Percentiles rank a stretch among this genome's conserved stretches.
Conservation (phyloP, 2,113 vertebrate species). For the Helogale parvula region DNA sequence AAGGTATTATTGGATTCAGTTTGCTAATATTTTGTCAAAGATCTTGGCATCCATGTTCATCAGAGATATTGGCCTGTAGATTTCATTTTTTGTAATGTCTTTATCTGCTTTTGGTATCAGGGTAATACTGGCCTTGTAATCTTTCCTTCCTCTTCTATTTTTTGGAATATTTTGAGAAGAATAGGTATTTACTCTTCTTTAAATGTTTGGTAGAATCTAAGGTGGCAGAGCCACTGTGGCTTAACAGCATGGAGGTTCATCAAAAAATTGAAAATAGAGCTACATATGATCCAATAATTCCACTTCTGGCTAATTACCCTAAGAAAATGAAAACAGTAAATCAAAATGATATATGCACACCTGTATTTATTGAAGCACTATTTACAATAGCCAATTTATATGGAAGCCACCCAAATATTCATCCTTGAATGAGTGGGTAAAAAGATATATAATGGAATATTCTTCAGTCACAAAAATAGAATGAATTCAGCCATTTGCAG, state of each 20-base stretch:
- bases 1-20: not conserved
- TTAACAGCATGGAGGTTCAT: not conserved
- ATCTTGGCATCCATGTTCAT: not conserved
- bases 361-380: not conserved
- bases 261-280: not conserved
- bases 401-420: not conserved
- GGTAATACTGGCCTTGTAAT: not conserved
- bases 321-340: not conserved
- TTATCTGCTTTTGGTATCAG: not conserved
- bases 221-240: not conserved
- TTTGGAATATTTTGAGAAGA: not conserved
- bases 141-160: not conserved
- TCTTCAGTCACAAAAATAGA: not conserved
- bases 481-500: not conserved
- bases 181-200: not conserved
- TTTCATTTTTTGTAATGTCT: not conserved
- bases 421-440: not conserved
- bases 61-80: not conserved
- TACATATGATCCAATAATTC: not conserved
- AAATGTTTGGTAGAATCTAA: not conserved
- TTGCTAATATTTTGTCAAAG: not conserved
- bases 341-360: not conserved
- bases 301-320: not conserved
- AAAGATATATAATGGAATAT: not conserved
- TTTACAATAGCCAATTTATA: not conserved